Evolutionary conservation across 2,113 vertebrate species (phyloP), one percentile per base, ranked within the genome.

Genomic region (Ursus arctos): DNA sequence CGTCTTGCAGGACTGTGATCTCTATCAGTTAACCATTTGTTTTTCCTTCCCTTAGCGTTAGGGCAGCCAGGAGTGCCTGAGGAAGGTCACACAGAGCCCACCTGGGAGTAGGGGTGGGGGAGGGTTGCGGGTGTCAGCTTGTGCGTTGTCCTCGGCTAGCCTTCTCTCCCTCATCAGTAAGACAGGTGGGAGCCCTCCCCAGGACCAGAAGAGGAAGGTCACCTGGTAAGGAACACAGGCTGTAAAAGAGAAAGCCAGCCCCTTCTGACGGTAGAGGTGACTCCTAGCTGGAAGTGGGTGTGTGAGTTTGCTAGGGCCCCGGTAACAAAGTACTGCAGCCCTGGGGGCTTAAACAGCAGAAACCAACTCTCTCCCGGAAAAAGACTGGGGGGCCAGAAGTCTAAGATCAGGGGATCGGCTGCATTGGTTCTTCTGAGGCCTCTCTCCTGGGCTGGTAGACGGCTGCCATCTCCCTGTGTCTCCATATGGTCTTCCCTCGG

Each of bases 291-390:
- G 6, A 83, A 47, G 18, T 2, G n/a, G 31, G 31, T 6, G 1
- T 28, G 2, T 1, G 7, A 12, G 9, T 33, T 26, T 43, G 7
- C 87, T n/a, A 16, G 3, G 36, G 13, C 67, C 33, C 15, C 31
- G 26, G 0, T 3, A 6, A 7, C 77, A 1, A 8, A n/a, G 24
- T 28, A 53, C 21, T 4, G 26, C 28, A 9, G 43, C 19, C 11
- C 43, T 31, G 74, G 18, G 18, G 55, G 18, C 33, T 61, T 57
- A 13, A 40, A 69, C 28, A 19, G 5, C 31, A 57, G n/a, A 69
- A 33, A n/a, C 12, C 0, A 31, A 11, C 40, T 53, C 31, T 36
- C 28, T 79, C 49, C 19, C 1, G 1, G 43, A 43, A 43, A 43
- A 43, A 43, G 5, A 43, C 43, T 43, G 43, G 43, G 43, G 57